Evolutionary conservation across 2,113 vertebrate species (phyloP).

Genomic region (Centropristis striata): DNA sequence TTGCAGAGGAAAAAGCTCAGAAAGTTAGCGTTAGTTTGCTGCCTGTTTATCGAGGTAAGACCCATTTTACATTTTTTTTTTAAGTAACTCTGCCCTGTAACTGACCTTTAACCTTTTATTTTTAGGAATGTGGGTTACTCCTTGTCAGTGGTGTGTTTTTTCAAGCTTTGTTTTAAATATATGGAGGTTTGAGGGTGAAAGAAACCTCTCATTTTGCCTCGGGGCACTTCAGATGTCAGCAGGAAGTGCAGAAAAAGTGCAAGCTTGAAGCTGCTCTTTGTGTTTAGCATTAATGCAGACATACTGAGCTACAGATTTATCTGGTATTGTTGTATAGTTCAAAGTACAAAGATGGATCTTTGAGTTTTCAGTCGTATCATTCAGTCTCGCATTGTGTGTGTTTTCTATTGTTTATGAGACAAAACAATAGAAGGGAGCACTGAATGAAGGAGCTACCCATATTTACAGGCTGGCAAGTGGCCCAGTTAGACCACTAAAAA

Average conservation of each 20-base stretch:
- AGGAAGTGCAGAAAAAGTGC: conserved; percentile 7
- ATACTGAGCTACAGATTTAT: neutral
- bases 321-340: neutral
- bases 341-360: neutral
- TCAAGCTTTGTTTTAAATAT: conserved; percentile 2
- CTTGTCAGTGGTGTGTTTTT: conserved; percentile 27
- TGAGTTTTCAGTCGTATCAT: neutral
- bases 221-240: conserved; percentile 16
- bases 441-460: neutral
- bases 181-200: conserved; percentile 39
- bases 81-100: neutral
- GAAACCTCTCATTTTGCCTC: conserved; percentile 17
- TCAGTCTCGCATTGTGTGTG: neutral
- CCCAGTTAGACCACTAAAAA: neutral
- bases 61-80: neutral
- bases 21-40: conserved; percentile 59
- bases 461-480: conserved; percentile 4
- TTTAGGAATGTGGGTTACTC: conserved; percentile 43
- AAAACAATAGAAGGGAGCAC: neutral
- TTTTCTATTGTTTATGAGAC: neutral
- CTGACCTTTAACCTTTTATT: conserved; percentile 41
- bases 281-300: neutral
- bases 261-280: neutral
- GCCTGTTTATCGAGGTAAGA: conserved; percentile 64
- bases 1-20: conserved; percentile 47